phyloP scores from a whole-genome alignment of 2,888 invertebrate species.

The Stenchaetothrips biformis region DNA sequence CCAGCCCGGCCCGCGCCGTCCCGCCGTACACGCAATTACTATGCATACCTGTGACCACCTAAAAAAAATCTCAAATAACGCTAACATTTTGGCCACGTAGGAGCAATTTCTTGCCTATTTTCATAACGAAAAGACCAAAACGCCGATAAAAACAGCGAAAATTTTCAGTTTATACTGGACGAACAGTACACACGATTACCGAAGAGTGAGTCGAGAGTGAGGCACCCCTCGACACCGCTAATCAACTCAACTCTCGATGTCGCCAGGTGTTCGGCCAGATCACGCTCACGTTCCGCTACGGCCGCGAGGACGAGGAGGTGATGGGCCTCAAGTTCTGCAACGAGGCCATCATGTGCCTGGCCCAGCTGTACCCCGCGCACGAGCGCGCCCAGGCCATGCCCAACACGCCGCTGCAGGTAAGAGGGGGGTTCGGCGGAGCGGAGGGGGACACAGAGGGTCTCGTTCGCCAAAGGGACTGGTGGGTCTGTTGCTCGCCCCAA shows the following conservation, averaged over 20 bases:
- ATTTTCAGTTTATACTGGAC: too few species aligned
- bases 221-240: neutral
- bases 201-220: too few species aligned
- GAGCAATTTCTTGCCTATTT: too few species aligned
- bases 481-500: neutral
- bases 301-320: constrained; percentile 95
- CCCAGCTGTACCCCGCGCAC: constrained; percentile 74
- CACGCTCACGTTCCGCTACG: constrained; percentile 92
- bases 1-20: too few species aligned
- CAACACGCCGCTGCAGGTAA: constrained; percentile 71
- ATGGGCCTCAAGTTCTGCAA: constrained; percentile 98
- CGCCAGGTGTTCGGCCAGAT: constrained; percentile 69
- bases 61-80: too few species aligned
- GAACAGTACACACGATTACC: too few species aligned
- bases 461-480: neutral
- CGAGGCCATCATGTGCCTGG: constrained; percentile 89
- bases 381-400: constrained; percentile 52
- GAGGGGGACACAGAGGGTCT: neutral
- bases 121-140: too few species aligned
- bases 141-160: too few species aligned
- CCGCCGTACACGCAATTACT: too few species aligned
- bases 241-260: constrained; percentile 5
- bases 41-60: too few species aligned
- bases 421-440: neutral
- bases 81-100: too few species aligned